Percentiles rank a stretch among this genome's conserved stretches.
These are phyloP conservation scores for Drosophila varians DNA, from an alignment of 1,140 invertebrate species.

Conservation along the genomic window DNA sequence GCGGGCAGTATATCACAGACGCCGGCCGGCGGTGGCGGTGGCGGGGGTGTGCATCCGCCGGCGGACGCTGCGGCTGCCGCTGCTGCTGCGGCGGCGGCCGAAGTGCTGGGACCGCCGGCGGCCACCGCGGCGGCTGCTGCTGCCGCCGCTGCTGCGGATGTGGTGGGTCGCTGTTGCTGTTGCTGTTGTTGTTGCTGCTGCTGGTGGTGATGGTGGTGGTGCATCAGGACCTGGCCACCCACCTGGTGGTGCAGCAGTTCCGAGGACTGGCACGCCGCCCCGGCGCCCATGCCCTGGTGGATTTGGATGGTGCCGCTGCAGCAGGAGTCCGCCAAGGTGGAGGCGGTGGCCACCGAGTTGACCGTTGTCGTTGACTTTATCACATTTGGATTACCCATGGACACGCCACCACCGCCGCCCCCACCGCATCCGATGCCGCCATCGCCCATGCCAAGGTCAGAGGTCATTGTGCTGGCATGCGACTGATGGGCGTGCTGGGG, in stretches of 20 bases:
- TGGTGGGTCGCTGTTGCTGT: constrained; percentile 39
- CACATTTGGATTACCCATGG: constrained; percentile 78
- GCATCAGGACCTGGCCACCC: constrained; percentile 24
- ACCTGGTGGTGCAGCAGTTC: constrained; percentile 53
- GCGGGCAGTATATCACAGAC: constrained; percentile 75
- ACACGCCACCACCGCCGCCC: constrained; percentile 26
- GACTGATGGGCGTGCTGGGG: constrained; percentile 78
- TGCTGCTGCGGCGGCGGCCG: constrained; percentile 36
- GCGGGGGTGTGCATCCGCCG: constrained; percentile 18
- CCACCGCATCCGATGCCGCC: background rate
- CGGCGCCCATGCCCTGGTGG: constrained; percentile 76
- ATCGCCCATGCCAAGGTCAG: constrained; percentile 68
- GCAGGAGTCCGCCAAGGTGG: constrained; percentile 77
- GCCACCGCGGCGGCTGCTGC: constrained; percentile 36
- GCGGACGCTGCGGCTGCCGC: constrained; percentile 35
- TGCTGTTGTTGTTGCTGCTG: constrained; percentile 28
- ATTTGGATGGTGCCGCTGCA: constrained; percentile 79
- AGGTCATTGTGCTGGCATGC: constrained; percentile 79
- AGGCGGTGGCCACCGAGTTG: constrained; percentile 80
- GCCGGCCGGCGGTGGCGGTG: constrained; percentile 49
- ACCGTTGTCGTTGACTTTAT: constrained; percentile 83
- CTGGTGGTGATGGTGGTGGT: constrained; percentile 22
- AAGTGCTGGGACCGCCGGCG: constrained; percentile 45
- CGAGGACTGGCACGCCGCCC: constrained; percentile 71
- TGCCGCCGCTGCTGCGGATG: constrained; percentile 40